Evolutionary conservation across 2,888 invertebrate genomes (phyloP), one percentile per base, ranked within the genome.

Genomic region (Pilophorus perplexus): DNA sequence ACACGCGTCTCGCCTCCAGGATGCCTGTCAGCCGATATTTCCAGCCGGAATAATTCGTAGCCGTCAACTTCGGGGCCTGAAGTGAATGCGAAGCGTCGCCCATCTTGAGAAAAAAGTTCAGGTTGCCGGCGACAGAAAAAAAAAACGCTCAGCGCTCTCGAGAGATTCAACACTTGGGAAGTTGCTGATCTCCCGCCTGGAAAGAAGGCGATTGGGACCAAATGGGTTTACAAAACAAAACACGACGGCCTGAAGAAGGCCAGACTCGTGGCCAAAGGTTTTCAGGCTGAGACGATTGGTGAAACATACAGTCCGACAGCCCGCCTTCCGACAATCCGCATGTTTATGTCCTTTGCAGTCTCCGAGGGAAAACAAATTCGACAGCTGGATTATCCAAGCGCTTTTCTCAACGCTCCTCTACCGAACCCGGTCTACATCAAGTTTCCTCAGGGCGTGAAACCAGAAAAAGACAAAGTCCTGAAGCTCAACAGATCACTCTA

Each of bases 401-500:
- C 67, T 3, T 69, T 69, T 44, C 65, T 69, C 2, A 69, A 69
- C 28, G 67, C 66, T 33, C 40, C 33, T 22, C 57, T 67, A 6
- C 28, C 60, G 28, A 60, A 18, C 18, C 65, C 71, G 27, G 52
- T 68, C 18, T 66, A 66, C 28, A 67, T 68, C 42, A 22, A 60
- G 22, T 16, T 12, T 3, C 60, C 60, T 14, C 23, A 60, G n/a
- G 60, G 60, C n/a, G 20, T 55, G 18, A 38, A 33, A 38, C 18
- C 20, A 3, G 10, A 8, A 25, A 25, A 44, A 40, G 20, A 20
- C 23, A 67, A 50, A 20, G 50, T 68, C 16, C 48, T 71, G 23
- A 71, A 69, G 67, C 50, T 72, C n/a, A 71, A 72, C 55, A 52
- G 68, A 66, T 71, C 71, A 10, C 48, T 73, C 18, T 72, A 73